Evolutionary conservation across 2,113 vertebrate genomes (phyloP), one percentile per base, ranked within the genome.

Genomic region (Ceuthmochares aereus): DNA sequence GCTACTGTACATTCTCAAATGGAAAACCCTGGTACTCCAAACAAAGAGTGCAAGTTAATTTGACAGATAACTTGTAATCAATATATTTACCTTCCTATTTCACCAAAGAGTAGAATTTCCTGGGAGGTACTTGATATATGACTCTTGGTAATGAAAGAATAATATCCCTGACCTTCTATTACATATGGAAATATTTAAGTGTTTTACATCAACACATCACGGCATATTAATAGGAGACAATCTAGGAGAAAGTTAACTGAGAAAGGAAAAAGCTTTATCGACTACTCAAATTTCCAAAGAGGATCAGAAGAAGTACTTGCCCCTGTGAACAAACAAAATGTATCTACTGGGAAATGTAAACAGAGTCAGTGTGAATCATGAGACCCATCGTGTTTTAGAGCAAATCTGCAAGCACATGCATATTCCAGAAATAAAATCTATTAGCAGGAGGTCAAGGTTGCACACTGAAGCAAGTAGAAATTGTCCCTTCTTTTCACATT

Each of bases 111-210:
- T 73, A 89, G 89, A 79, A 79, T 93, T 96, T 95, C 91, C 72
- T 67, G 72, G 18, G 69, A 86, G 58, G 88, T 87, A 94, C 83
- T 94, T 96, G 91, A 95, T 95, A 91, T 54, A 95, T 84, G 88
- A 91, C 60, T 94, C 93, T 84, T 75, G 27, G 60, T 95, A 96
- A 95, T 95, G 93, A 93, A 97, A 97, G 93, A 96, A 96, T 94
- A 94, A 95, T 88, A 96, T 76, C 67, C 88, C 90, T 97, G 96
- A 97, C 94, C 96, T 96, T 95, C 89, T 89, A 95, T 95, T 96
- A 95, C 92, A 94, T 94, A 95, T 93, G 95, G 94, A 96, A 96
- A 96, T 96, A 97, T 96, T 95, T 96, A 96, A 97, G 95, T 91
- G 91, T 96, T 97, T 96, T 86, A 96, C 84, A 97, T 93, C 94